Evolutionary conservation across 92 coral and sea anemone genomes (phyloP), one percentile per base, ranked within the genome.

Genomic region (Chrysogorgia sp.): DNA sequence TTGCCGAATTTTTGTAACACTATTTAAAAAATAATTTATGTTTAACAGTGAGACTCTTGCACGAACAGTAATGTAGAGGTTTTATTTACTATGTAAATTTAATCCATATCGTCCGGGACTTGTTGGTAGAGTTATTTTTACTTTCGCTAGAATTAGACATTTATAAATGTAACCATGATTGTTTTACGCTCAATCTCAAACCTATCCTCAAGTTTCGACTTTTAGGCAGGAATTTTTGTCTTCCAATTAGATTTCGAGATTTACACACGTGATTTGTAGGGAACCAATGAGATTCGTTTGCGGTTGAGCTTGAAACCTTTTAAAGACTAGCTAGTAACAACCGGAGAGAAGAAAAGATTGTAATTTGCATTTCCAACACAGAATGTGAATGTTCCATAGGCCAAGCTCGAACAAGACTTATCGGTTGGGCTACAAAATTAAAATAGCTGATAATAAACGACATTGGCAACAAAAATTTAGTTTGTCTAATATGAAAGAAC

Each of bases 1-100:
- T 8, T 72, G 37, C 48, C 40, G 79, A 53, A 21, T 32, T 72
- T 57, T 72, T 72, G 58, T 71, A 53, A 41, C 65, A 72, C 20
- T 72, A 72, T 72, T 72, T 72, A 72, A 71, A n/a, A 72, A 53
- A 31, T 50, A 72, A 40, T 55, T 72, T 72, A 56, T 52, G 66
- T 53, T 23, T 67, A 19, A 67, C 20, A n/a, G 30, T 45, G 41
- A 45, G 34, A 45, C 30, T 72, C 55, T 47, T 56, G n/a, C 15
- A 37, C 6, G 12, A 37, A 5, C 12, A 7, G 53, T n/a, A n/a
- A n/a, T 47, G 7, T 7, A 29, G 21, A 3, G 7, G 59, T 23
- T 71, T 68, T 59, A 56, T 72, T 72, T 72, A 72, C 79, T 72
- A 55, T 72, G 65, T 72, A 72, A 72, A 72, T 53, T 53, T 20